Evolutionary conservation across 1,140 invertebrate species (phyloP).

Genomic region (Euwallacea similis): DNA sequence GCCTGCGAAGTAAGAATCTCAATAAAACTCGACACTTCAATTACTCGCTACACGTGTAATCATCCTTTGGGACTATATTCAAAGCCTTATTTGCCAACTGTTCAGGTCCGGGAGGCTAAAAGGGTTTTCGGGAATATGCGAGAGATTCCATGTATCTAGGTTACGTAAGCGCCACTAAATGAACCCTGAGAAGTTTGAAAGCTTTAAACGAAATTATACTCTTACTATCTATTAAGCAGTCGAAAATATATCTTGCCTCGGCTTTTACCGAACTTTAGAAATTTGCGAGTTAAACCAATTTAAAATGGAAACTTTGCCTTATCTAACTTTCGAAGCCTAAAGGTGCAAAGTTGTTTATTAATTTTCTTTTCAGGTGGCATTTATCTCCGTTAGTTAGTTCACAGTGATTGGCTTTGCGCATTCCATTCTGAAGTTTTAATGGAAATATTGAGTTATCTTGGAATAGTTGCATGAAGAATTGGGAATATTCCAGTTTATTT

Average conservation of each 20-base stretch:
- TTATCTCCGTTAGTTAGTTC: constrained; percentile 6
- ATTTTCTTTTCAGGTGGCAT: neutral
- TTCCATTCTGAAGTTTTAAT: too few species aligned
- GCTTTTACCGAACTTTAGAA: constrained; percentile 11
- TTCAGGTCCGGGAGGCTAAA: neutral
- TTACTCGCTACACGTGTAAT: neutral
- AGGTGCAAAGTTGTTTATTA: constrained; percentile 10
- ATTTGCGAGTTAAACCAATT: constrained; percentile 7
- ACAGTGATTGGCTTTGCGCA: neutral
- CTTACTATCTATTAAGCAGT: constrained; percentile 14
- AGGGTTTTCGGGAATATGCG: neutral
- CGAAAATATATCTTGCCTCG: constrained; percentile 12
- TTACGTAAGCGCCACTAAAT: constrained; percentile 3
- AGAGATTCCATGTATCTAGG: neutral
- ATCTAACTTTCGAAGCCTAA: neutral
- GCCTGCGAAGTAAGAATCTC: too few species aligned
- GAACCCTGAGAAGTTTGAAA: constrained; percentile 8
- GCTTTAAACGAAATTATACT: constrained; percentile 9
- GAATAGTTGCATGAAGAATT: too few species aligned
- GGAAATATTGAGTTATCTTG: too few species aligned
- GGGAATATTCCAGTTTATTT: too few species aligned
- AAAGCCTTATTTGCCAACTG: neutral
- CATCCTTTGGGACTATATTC: neutral
- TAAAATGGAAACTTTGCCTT: constrained; percentile 7
- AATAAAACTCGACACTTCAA: too few species aligned